Evolutionary conservation across 2,113 vertebrate species (phyloP).

Genomic region (Brienomyrus longianalis): DNA sequence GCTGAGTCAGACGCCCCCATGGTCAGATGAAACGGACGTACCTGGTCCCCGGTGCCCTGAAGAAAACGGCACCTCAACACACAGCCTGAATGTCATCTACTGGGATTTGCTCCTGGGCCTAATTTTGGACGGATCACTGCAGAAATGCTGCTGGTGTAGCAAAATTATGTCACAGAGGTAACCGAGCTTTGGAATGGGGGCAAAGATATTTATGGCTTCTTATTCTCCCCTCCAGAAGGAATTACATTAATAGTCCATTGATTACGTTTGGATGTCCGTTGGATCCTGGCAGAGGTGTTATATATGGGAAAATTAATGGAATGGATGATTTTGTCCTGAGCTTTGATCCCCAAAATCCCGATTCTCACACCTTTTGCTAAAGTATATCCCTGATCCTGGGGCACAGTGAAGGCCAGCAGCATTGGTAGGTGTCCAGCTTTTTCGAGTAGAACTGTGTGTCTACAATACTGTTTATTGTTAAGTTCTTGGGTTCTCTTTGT

Average conservation of each 20-base stretch:
- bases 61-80: background rate
- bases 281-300: background rate
- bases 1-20: background rate
- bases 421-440: background rate
- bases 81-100: background rate
- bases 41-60: background rate
- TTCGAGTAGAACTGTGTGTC: background rate
- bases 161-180: background rate
- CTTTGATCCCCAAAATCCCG: background rate
- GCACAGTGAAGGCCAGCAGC: background rate
- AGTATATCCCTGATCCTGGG: background rate
- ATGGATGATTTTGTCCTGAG: background rate
- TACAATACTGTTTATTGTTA: background rate
- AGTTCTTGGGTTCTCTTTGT: background rate
- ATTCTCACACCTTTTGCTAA: background rate
- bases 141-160: background rate
- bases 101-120: background rate
- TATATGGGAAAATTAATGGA: background rate
- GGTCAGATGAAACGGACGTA: background rate
- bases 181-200: background rate
- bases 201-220: background rate
- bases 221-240: background rate
- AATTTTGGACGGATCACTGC: background rate
- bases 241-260: background rate
- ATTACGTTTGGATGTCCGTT: background rate